Evolutionary conservation across 2,888 invertebrate species (phyloP).

Genomic region (Dicyrtoma fusca): DNA sequence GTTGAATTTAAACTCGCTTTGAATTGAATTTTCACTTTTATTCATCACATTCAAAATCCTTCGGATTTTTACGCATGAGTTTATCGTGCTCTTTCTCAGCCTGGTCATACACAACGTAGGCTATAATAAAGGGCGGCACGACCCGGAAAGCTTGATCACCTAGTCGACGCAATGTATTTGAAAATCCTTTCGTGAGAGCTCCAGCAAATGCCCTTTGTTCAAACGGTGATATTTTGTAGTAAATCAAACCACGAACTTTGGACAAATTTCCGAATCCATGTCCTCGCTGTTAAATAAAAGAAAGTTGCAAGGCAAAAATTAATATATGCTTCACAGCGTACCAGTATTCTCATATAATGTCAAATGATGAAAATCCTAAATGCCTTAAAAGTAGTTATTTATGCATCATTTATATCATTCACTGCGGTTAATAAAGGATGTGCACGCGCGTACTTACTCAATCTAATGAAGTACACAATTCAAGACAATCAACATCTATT

Average conservation of each 20-base stretch:
- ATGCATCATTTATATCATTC: too few relatives aligned
- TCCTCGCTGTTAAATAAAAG: too few relatives aligned
- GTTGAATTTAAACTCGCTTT: too few relatives aligned
- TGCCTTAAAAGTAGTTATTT: too few relatives aligned
- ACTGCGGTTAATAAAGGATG: too few relatives aligned
- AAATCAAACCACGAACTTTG: constrained; percentile 79
- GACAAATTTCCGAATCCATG: constrained; percentile 75
- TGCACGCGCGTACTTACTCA: too few relatives aligned
- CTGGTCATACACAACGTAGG: constrained; percentile 68
- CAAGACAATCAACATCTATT: too few relatives aligned
- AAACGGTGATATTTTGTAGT: constrained; percentile 82
- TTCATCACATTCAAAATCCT: constrained; percentile 71
- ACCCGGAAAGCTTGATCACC: constrained; percentile 72
- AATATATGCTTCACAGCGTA: too few relatives aligned
- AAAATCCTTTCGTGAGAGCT: constrained; percentile 73
- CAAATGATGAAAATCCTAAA: too few relatives aligned
- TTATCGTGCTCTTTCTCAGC: constrained; percentile 65
- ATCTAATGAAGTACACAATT: too few relatives aligned
- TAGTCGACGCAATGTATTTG: constrained; percentile 76
- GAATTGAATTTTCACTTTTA: constrained; percentile 59
- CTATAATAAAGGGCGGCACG: constrained; percentile 69
- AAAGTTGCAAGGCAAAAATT: too few relatives aligned
- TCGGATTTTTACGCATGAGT: constrained; percentile 71
- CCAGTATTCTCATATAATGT: too few relatives aligned
- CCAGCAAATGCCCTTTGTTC: constrained; percentile 88